Conservation (phyloP, 2,888 invertebrate species). For the Monoplex corrugatus region DNA sequence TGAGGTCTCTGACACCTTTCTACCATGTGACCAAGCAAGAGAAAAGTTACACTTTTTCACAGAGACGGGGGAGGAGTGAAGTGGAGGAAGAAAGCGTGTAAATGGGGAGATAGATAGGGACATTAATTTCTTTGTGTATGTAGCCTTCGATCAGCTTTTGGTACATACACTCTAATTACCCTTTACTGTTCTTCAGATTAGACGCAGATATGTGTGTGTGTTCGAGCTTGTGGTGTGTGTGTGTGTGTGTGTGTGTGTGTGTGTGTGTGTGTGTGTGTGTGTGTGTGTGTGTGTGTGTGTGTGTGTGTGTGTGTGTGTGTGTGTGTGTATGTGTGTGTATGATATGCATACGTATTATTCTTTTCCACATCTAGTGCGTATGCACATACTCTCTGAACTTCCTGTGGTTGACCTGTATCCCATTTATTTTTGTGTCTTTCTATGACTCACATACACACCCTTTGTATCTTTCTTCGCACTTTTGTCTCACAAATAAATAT, state of each 20-base stretch:
- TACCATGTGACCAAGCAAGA: too few relatives aligned
- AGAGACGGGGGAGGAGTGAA: too few relatives aligned
- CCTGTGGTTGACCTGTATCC: too few relatives aligned
- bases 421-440: too few relatives aligned
- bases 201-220: not conserved
- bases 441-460: too few relatives aligned
- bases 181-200: not conserved
- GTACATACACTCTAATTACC: not conserved
- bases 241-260: slow-evolving; percentile 6
- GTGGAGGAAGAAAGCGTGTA: not conserved
- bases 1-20: too few relatives aligned
- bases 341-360: not conserved
- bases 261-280: not conserved
- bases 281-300: not conserved
- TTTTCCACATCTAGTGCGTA: too few relatives aligned
- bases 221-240: not conserved
- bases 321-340: not conserved
- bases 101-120: not conserved
- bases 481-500: too few relatives aligned
- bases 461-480: too few relatives aligned
- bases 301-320: not conserved
- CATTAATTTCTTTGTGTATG: too few relatives aligned
- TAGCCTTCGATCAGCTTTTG: not conserved
- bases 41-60: too few relatives aligned
- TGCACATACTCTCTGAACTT: too few relatives aligned